These are phyloP conservation scores for Latrodectus geometricus DNA, from an alignment of 1,140 invertebrate genomes.

Conservation along the genomic window DNA sequence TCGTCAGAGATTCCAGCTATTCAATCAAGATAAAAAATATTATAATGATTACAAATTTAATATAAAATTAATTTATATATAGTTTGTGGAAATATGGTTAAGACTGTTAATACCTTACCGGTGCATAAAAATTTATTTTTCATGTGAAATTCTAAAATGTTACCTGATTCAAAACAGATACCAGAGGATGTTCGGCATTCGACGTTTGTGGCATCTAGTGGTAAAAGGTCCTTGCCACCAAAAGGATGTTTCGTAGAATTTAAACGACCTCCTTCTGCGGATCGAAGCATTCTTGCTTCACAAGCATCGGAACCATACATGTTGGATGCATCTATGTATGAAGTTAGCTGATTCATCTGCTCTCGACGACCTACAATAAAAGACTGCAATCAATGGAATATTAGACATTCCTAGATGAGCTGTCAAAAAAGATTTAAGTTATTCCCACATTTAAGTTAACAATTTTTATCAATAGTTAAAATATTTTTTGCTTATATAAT, in stretches of 20 bases:
- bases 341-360: conserved; percentile 77
- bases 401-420: too few relatives aligned
- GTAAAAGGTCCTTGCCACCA: conserved; percentile 78
- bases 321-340: conserved; percentile 75
- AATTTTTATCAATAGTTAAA: too few relatives aligned
- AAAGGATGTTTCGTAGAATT: conserved; percentile 82
- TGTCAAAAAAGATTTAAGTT: too few relatives aligned
- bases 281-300: conserved; percentile 78
- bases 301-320: conserved; percentile 82
- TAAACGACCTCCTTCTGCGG: conserved; percentile 78
- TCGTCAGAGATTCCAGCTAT: too few relatives aligned
- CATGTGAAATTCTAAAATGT: conserved; percentile 29
- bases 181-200: conserved; percentile 88
- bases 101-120: too few relatives aligned
- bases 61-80: too few relatives aligned
- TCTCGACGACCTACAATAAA: conserved; percentile 70
- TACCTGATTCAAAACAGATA: conserved; percentile 85
- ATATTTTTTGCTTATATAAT: too few relatives aligned
- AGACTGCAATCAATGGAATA: conserved; percentile 1
- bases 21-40: too few relatives aligned
- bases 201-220: conserved; percentile 79
- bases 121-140: neutral
- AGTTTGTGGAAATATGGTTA: neutral
- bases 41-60: too few relatives aligned
- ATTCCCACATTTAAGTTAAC: too few relatives aligned